These are phyloP conservation scores for Eilema griseolum DNA, from an alignment of 2,888 invertebrate genomes.

Conservation along the genomic window DNA sequence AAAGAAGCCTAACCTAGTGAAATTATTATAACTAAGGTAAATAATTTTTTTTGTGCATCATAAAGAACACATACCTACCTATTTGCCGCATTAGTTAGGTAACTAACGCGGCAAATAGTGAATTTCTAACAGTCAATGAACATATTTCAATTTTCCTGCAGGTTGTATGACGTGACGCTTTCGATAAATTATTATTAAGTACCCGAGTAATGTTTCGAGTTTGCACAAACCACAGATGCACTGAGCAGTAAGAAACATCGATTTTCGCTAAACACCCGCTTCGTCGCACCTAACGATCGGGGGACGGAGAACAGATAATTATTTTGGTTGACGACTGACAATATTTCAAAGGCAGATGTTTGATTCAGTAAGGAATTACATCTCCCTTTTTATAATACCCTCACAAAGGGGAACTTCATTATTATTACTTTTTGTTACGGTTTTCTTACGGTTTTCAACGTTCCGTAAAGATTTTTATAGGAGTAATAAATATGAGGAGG, in stretches of 20 bases:
- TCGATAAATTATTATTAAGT: conserved; percentile 36
- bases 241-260: conserved; percentile 52
- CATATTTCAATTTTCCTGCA: conserved; percentile 17
- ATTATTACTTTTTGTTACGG: conserved; percentile 61
- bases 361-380: conserved; percentile 65
- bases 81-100: no score
- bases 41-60: no score
- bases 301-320: conserved; percentile 69
- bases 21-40: no score
- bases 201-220: conserved; percentile 47
- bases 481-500: conserved; percentile 57
- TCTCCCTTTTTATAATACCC: conserved; percentile 58
- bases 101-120: no score
- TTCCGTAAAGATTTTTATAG: conserved; percentile 63
- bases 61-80: no score
- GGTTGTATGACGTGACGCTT: conserved; percentile 28
- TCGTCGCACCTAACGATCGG: conserved; percentile 65
- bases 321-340: conserved; percentile 69
- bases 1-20: no score
- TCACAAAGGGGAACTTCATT: conserved; percentile 55
- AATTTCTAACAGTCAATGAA: neutral
- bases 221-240: conserved; percentile 55
- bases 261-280: conserved; percentile 65
- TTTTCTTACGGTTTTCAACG: conserved; percentile 58
- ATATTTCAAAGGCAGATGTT: conserved; percentile 70